phyloP scores from a whole-genome alignment of 2,888 invertebrate species.

The Gortyna flavago region DNA sequence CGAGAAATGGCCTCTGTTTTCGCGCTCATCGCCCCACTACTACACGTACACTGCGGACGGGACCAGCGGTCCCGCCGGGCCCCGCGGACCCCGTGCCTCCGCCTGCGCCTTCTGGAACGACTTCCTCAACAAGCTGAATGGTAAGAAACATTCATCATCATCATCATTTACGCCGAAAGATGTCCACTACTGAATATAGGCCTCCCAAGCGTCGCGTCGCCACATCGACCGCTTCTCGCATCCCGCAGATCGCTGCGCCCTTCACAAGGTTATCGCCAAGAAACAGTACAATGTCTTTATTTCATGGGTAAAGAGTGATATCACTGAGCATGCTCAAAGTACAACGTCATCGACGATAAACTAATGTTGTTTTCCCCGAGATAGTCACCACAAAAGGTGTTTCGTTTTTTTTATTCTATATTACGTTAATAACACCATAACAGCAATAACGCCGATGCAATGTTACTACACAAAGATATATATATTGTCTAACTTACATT shows the following conservation, averaged over 20 bases:
- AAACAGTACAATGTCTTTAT: not conserved
- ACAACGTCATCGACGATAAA: not conserved
- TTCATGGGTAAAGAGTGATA: not conserved
- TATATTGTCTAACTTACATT: too few relatives aligned
- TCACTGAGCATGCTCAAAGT: not conserved
- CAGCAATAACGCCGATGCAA: too few relatives aligned
- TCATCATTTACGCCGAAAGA: not conserved
- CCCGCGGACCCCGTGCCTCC: conserved; percentile 94
- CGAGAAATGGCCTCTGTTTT: conserved; percentile 96
- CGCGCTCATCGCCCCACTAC: conserved; percentile 95
- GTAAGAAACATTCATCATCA: conserved; percentile 71
- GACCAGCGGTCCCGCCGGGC: conserved; percentile 91
- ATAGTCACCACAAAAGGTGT: not conserved
- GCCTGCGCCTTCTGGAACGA: conserved; percentile 99
- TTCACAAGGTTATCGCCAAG: not conserved
- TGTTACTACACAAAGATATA: too few relatives aligned
- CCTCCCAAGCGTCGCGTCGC: not conserved
- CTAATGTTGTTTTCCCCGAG: not conserved
- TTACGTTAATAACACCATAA: too few relatives aligned
- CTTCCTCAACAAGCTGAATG: conserved; percentile 96
- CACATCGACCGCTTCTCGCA: not conserved
- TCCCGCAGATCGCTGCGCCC: not conserved
- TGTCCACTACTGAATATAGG: not conserved
- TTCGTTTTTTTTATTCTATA: too few relatives aligned
- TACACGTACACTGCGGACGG: conserved; percentile 96